These are phyloP conservation scores for Bujurquina vittata DNA, from an alignment of 2,113 vertebrate genomes.

Conservation along the genomic window DNA sequence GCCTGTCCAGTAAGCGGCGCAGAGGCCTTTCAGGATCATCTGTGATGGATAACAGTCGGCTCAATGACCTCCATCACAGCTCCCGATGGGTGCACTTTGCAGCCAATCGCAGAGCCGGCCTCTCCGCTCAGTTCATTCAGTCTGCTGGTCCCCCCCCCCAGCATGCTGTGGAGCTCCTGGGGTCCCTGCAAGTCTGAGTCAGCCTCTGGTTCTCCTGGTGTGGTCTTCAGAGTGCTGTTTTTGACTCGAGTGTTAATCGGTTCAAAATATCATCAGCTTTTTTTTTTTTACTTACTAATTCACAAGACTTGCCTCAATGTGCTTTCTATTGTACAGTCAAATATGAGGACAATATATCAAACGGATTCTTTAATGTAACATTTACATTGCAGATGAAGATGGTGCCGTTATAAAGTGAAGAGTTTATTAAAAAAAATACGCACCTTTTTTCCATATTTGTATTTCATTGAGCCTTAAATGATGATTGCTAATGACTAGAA, in stretches of 20 bases:
- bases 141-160: too few species aligned
- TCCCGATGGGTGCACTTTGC: background rate
- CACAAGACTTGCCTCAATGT: background rate
- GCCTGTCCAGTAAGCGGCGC: too few species aligned
- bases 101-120: background rate
- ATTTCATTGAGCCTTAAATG: background rate
- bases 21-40: too few species aligned
- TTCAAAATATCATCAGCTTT: background rate
- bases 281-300: background rate
- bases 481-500: background rate
- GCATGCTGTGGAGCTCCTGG: too few species aligned
- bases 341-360: background rate
- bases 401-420: fast-evolving
- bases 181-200: background rate
- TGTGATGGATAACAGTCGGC: too few species aligned
- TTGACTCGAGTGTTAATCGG: fast-evolving
- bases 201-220: background rate
- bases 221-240: background rate
- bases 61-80: too few species aligned
- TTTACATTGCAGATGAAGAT: background rate
- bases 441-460: background rate
- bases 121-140: background rate
- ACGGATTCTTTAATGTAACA: fast-evolving
- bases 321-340: background rate
- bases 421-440: too few species aligned